Evolutionary conservation across 2,113 vertebrate species (phyloP).

Genomic region (Sylvietta virens): DNA sequence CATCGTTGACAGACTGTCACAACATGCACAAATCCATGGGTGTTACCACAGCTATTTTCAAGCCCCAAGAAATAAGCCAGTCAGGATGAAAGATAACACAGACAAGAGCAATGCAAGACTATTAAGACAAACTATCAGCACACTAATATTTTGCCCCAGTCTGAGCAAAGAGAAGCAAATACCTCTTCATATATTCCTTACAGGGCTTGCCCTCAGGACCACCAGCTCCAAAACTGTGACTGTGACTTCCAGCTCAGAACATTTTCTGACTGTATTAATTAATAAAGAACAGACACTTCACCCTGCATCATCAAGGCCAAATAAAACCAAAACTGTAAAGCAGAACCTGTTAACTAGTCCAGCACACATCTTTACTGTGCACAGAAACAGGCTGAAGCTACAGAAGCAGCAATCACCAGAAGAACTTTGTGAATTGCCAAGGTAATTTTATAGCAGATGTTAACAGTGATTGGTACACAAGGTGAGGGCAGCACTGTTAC

Average conservation of each 20-base stretch:
- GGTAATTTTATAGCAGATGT: neutral
- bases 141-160: neutral
- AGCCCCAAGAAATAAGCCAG: neutral
- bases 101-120: neutral
- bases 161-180: neutral
- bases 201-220: neutral
- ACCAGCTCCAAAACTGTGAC: neutral
- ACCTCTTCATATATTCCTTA: neutral
- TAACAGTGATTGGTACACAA: neutral
- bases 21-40: neutral
- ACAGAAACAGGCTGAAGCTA: neutral
- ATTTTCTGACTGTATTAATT: neutral
- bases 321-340: neutral
- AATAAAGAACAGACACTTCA: neutral
- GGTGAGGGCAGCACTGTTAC: neutral
- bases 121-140: neutral
- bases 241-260: neutral
- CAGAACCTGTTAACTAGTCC: neutral
- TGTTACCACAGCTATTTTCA: conserved; percentile 6
- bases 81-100: neutral
- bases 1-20: neutral
- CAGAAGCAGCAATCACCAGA: neutral
- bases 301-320: neutral
- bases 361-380: neutral
- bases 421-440: neutral